Evolutionary conservation across 2,888 invertebrate species (phyloP).

Genomic region (Acronicta aceris): DNA sequence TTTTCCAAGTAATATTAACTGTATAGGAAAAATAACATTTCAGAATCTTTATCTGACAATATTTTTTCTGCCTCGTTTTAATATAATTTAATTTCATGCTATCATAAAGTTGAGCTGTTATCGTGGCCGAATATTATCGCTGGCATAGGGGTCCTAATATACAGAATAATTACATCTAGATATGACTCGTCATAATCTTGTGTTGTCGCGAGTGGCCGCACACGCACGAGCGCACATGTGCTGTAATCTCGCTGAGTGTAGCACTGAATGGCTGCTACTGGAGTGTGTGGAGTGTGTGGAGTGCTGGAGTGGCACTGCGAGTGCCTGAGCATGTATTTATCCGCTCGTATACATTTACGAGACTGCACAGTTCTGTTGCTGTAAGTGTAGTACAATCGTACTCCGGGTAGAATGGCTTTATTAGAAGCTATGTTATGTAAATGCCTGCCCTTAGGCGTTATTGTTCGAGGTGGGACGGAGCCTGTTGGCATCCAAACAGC

Average conservation of each 20-base stretch:
- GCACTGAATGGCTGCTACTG: not conserved
- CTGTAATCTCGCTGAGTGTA: not conserved
- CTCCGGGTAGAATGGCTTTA: not conserved
- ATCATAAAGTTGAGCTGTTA: too few species aligned
- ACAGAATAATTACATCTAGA: too few species aligned
- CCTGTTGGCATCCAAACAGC: too few species aligned
- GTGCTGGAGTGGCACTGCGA: not conserved
- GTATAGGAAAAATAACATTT: too few species aligned
- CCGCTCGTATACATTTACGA: conserved; percentile 2
- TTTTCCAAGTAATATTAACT: too few species aligned
- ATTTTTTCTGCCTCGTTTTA: too few species aligned
- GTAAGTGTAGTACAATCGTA: not conserved
- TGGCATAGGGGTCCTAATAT: too few species aligned
- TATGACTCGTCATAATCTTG: not conserved
- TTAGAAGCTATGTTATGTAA: not conserved
- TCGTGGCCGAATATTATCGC: too few species aligned
- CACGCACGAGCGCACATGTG: conserved; percentile 2
- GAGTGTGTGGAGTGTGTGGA: not conserved
- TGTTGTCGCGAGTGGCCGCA: not conserved
- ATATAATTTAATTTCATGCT: too few species aligned
- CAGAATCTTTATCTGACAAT: too few species aligned
- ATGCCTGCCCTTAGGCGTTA: too few species aligned
- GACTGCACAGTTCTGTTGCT: not conserved
- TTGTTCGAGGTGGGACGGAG: too few species aligned
- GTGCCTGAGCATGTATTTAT: conserved; percentile 1